Base-by-base conservation (phyloP, 2,113 vertebrate species). In the Gasterosteus aculeatus region DNA sequence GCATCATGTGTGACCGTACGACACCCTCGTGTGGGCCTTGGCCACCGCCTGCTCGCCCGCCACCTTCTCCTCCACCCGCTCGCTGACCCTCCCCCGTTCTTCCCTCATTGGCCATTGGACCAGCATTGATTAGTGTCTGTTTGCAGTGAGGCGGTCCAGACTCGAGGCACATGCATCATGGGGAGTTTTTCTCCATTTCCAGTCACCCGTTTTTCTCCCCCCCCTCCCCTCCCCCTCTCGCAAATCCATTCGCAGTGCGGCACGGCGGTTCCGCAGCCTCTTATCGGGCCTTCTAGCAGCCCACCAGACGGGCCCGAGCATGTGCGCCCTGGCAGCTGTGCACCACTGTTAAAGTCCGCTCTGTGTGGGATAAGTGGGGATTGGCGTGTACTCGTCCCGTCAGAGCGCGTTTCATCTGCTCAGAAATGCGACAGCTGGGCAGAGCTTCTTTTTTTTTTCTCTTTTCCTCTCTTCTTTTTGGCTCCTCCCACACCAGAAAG, bases 391-490 rank as follows among this genome's bases (percentile, higher is more conserved):
- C 91, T 90, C 78, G 76, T 83, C 44, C 38, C 1, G 4, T 80
- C 68, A 80, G 83, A 64, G 85, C 81, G n/a, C 41, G n/a, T 91
- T 93, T 94, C 7, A 35, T 92, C 89, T 91, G 64, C 87, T 94
- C 61, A 62, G 78, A 89, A 89, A 5, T 56, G 69, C 67, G 90
- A 93, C 91, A 92, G 92, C 91, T 94, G 91, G 92, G 87, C 80
- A 72, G 81, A 79, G 12, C 89, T 92, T 86, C 81, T 83, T 56
- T 56, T 53, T 53, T 22, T 53, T 10, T 22, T n/a, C 8, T 19
- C 9, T 10, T 53, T 3, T 41, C 10, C 10, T 8, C 39, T 41
- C 39, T 41, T 41, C 39, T 41, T 41, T 42, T 42, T 76, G 77
- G 41, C 72, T 85, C 81, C 76, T 86, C 75, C 78, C 59, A 26